These are phyloP conservation scores for Eidolon dupreanum DNA, from an alignment of 2,797 vertebrate genomes.

Conservation along the genomic window DNA sequence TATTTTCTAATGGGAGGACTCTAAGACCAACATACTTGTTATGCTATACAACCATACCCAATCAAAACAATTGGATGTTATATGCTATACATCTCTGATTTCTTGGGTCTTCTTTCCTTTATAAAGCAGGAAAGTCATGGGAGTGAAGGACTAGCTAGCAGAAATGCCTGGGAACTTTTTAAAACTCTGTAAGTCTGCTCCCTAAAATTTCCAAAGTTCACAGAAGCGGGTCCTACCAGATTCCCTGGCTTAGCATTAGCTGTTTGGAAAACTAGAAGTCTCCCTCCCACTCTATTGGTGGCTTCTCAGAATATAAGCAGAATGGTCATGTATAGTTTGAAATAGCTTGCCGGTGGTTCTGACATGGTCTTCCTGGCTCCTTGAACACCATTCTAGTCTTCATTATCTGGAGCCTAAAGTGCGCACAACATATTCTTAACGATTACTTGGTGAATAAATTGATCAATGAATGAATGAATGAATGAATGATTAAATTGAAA, in stretches of 20 bases:
- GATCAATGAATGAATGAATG: not conserved
- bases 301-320: not conserved
- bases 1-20: not conserved
- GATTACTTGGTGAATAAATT: not conserved
- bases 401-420: not conserved
- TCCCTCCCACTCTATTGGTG: not conserved
- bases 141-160: not conserved
- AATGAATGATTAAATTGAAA: not conserved
- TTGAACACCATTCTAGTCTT: not conserved
- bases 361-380: not conserved
- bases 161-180: not conserved
- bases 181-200: not conserved
- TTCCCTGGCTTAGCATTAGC: not conserved
- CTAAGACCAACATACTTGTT: not conserved
- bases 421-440: not conserved
- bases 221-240: not conserved
- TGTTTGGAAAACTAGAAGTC: not conserved
- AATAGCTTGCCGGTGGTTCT: not conserved
- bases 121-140: not conserved
- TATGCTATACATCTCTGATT: not conserved
- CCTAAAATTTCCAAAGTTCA: not conserved
- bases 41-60: not conserved
- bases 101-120: not conserved
- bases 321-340: not conserved
- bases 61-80: not conserved